phyloP scores from a whole-genome alignment of 2,888 invertebrate genomes.

The Monopis laevigella region DNA sequence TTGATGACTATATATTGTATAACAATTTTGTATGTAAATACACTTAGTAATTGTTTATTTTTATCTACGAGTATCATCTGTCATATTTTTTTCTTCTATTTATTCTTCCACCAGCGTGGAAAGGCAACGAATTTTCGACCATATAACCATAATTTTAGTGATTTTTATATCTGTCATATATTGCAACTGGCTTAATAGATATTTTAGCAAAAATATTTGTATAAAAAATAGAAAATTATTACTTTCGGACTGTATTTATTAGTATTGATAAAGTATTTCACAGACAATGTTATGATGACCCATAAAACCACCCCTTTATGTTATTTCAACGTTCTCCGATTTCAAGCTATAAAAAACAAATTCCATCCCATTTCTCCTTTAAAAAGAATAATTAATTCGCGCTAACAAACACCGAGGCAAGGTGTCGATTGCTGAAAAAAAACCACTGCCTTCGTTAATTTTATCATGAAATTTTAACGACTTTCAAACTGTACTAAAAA shows the following conservation, averaged over 20 bases:
- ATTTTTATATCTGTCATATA: no score
- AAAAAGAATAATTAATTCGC: slow-evolving; percentile 49
- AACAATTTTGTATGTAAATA: no score
- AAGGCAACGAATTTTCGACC: no score
- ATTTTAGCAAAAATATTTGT: no score
- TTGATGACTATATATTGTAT: no score
- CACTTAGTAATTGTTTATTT: no score
- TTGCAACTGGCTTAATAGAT: no score
- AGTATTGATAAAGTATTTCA: background rate
- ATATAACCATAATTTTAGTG: no score
- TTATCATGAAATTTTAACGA: slow-evolving; percentile 4
- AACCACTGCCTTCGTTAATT: slow-evolving; percentile 22
- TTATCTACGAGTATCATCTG: no score
- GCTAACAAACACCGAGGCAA: slow-evolving; percentile 35
- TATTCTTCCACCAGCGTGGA: no score
- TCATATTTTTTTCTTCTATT: no score
- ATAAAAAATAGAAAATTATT: no score
- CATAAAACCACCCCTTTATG: slow-evolving; percentile 31
- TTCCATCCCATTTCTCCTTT: slow-evolving; percentile 37
- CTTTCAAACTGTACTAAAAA: background rate
- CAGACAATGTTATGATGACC: slow-evolving; percentile 11
- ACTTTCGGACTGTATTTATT: background rate
- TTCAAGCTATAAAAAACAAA: slow-evolving; percentile 42
- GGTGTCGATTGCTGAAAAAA: slow-evolving; percentile 45
- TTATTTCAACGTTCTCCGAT: slow-evolving; percentile 51